Percentiles rank a stretch among this genome's conserved stretches.
These are phyloP conservation scores for Sorex maritimensis DNA, from an alignment of 2,797 vertebrate species.

Conservation along the genomic window DNA sequence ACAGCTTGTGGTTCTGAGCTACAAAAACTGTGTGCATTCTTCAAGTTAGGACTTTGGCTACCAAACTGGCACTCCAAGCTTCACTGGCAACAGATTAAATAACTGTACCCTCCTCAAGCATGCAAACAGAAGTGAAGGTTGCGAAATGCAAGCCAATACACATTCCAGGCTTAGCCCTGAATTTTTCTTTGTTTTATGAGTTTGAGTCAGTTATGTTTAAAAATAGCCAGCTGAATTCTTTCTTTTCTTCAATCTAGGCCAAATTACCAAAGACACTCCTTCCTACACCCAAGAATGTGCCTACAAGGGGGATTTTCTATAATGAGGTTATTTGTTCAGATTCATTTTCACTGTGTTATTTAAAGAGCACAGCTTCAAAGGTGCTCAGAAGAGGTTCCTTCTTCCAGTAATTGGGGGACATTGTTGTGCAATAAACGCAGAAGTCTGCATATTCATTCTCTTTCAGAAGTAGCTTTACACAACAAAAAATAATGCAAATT, in stretches of 20 bases:
- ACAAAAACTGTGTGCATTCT: background rate
- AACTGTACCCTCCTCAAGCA: background rate
- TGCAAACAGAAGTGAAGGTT: conserved; percentile 2
- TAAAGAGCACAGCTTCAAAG: conserved; percentile 63
- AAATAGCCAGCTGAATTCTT: conserved; percentile 74
- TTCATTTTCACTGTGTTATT: conserved; percentile 67
- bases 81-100: conserved; percentile 66
- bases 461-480: background rate
- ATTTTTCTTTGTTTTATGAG: conserved; percentile 75
- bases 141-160: conserved; percentile 63
- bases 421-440: conserved; percentile 22
- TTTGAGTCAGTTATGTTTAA: conserved; percentile 77
- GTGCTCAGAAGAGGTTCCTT: background rate
- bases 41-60: conserved; percentile 31
- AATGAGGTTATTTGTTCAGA: conserved; percentile 3
- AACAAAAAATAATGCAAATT: conserved; percentile 30
- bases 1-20: background rate
- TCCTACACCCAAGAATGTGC: conserved; percentile 62
- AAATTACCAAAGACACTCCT: conserved; percentile 68
- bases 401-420: background rate
- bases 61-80: conserved; percentile 9
- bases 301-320: conserved; percentile 34
- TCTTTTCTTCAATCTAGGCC: conserved; percentile 44
- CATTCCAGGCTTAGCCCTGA: conserved; percentile 65
- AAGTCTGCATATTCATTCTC: background rate